Percentiles rank a stretch among this genome's conserved stretches.
Evolutionary conservation across 2,888 invertebrate genomes (phyloP).

Genomic region (Eristalis pertinax): DNA sequence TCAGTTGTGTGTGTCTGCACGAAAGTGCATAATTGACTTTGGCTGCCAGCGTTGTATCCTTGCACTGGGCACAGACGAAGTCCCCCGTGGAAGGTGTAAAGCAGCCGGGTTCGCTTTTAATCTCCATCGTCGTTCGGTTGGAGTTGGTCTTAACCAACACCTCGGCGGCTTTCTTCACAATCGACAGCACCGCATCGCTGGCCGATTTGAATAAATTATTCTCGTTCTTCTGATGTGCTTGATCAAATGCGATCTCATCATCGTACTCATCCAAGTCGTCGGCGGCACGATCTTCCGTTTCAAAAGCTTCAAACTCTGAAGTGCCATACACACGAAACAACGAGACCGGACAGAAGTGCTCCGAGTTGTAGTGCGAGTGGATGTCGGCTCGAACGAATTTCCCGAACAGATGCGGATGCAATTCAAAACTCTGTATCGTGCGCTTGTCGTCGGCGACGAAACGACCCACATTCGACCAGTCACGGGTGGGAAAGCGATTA

Average conservation of each 20-base stretch:
- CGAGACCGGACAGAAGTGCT: conserved; percentile 99
- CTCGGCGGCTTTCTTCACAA: conserved; percentile 95
- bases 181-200: conserved; percentile 94
- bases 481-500: conserved; percentile 94
- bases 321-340: conserved; percentile 96
- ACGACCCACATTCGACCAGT: conserved; percentile 94
- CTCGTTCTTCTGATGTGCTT: conserved; percentile 81
- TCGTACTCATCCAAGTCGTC: conserved; percentile 87
- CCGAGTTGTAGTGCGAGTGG: conserved; percentile 96
- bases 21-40: conserved; percentile 89
- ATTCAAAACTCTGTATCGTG: conserved; percentile 91
- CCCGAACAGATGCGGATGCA: conserved; percentile 91
- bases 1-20: conserved; percentile 85
- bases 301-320: conserved; percentile 94
- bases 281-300: conserved; percentile 89
- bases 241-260: conserved; percentile 85
- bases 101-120: conserved; percentile 81
- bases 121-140: conserved; percentile 82
- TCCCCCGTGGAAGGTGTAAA: conserved; percentile 87
- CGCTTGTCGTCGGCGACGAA: conserved; percentile 94
- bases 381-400: conserved; percentile 96
- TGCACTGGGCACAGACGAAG: conserved; percentile 89
- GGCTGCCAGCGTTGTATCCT: conserved; percentile 85
- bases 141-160: conserved; percentile 89
- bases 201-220: conserved; percentile 93